Conservation (phyloP, 1,140 invertebrate genomes). For the Grapholita molesta region DNA sequence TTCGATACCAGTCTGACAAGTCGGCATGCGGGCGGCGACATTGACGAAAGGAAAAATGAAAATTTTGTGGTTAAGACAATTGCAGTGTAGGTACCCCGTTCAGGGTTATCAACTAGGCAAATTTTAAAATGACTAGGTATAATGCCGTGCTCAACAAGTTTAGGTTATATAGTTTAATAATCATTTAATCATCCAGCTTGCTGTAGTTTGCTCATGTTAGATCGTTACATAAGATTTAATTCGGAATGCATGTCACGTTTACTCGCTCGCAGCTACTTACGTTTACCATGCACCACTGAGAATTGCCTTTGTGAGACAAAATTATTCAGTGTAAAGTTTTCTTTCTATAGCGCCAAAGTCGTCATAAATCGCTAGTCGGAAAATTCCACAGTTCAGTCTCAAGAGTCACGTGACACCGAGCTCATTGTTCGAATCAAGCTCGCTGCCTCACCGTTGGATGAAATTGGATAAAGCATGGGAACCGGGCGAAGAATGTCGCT, state of each 20-base stretch:
- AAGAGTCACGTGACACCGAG: conserved; percentile 47
- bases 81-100: conserved; percentile 6
- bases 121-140: not conserved
- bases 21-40: conserved; percentile 45
- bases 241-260: conserved; percentile 50
- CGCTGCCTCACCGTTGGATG: conserved; percentile 56
- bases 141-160: not conserved
- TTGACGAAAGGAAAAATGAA: conserved; percentile 39
- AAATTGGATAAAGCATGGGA: conserved; percentile 75
- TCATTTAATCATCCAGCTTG: conserved; percentile 32
- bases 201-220: conserved; percentile 50
- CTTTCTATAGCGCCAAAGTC: not conserved
- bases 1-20: conserved; percentile 37
- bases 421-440: conserved; percentile 61
- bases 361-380: conserved; percentile 29
- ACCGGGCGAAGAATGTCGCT: conserved; percentile 57
- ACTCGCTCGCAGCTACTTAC: conserved; percentile 36
- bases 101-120: not conserved
- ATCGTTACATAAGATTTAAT: conserved; percentile 46
- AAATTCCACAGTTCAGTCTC: conserved; percentile 46
- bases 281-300: conserved; percentile 47
- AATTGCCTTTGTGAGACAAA: conserved; percentile 42
- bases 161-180: not conserved
- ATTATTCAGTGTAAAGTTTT: conserved; percentile 18
- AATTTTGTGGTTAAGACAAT: conserved; percentile 50